A percentile compares a stretch with the other conserved stretches of the same genome.
These are phyloP conservation scores for Pachypanchax playfairii DNA, from an alignment of 2,113 vertebrate genomes.

Conservation along the genomic window DNA sequence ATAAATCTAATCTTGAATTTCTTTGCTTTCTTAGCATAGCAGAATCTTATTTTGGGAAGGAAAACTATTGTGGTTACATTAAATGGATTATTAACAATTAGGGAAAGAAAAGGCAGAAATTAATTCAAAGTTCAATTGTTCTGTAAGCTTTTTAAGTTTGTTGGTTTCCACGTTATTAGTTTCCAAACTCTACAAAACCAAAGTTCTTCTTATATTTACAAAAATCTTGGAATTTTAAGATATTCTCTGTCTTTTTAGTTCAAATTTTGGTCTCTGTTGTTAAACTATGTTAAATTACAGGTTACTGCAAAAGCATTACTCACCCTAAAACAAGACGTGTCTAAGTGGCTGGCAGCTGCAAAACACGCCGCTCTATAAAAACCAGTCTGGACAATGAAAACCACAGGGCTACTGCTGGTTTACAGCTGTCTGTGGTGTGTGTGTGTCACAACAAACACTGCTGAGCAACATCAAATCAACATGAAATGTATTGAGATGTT, in stretches of 20 bases:
- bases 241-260: neutral
- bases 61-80: neutral
- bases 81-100: slow-evolving; percentile 5
- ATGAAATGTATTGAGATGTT: too few species aligned
- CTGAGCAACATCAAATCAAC: neutral
- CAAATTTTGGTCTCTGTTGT: neutral
- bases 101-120: neutral
- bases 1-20: slow-evolving; percentile 1
- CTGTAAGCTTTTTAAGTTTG: neutral
- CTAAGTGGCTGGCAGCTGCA: slow-evolving; percentile 34
- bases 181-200: neutral
- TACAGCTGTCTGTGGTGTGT: slow-evolving; percentile 18
- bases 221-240: neutral
- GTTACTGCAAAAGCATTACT: slow-evolving; percentile 2
- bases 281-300: slow-evolving; percentile 4
- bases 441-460: slow-evolving; percentile 11
- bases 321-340: slow-evolving; percentile 12
- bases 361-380: slow-evolving; percentile 23
- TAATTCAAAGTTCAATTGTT: neutral
- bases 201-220: neutral
- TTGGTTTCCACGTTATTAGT: fast-evolving
- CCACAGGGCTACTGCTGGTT: slow-evolving; percentile 8
- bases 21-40: neutral
- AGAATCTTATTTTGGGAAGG: neutral
- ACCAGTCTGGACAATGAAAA: slow-evolving; percentile 14